Evolutionary conservation across 2,888 invertebrate species (phyloP), one percentile per base, ranked within the genome.

Genomic region (Syritta pipiens): DNA sequence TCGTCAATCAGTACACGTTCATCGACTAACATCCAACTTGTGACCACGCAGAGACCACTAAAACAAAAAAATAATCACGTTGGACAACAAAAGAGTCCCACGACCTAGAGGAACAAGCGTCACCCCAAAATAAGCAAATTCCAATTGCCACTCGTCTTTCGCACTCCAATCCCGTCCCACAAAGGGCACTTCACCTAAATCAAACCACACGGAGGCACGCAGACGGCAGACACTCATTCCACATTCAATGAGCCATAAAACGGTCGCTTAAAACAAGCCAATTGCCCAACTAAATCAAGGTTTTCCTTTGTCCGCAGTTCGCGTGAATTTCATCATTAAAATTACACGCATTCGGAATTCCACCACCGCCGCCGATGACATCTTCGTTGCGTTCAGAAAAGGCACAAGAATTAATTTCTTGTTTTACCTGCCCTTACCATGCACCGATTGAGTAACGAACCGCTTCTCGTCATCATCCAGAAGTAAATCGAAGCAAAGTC

Each of bases 171-270:
- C n/a, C n/a, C n/a, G n/a, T n/a, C n/a, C n/a, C n/a, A n/a, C n/a
- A n/a, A n/a, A n/a, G n/a, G n/a, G n/a, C n/a, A n/a, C n/a, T n/a
- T n/a, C n/a, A n/a, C n/a, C n/a, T n/a, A n/a, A n/a, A n/a, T n/a
- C n/a, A n/a, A n/a, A n/a, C n/a, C n/a, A n/a, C n/a, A n/a, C n/a
- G n/a, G n/a, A n/a, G n/a, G n/a, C n/a, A n/a, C n/a, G n/a, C 14
- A 12, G 26, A 14, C 53, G 7, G 10, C 19, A 26, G 35, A 48
- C 17, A 17, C 74, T 79, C 57, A 79, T 68, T 79, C 62, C 60
- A 62, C 57, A 79, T 79, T 79, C 79, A 74, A 62, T 79, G 74
- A 68, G 74, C 74, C 79, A 49, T 67, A 62, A 67, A 74, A 74
- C 68, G 67, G 67, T 62, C 65, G 40, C 60, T 65, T 67, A 17